Evolutionary conservation across 1,140 invertebrate species (phyloP), one percentile per base, ranked within the genome.

Genomic region (Coenobita brevimanus): DNA sequence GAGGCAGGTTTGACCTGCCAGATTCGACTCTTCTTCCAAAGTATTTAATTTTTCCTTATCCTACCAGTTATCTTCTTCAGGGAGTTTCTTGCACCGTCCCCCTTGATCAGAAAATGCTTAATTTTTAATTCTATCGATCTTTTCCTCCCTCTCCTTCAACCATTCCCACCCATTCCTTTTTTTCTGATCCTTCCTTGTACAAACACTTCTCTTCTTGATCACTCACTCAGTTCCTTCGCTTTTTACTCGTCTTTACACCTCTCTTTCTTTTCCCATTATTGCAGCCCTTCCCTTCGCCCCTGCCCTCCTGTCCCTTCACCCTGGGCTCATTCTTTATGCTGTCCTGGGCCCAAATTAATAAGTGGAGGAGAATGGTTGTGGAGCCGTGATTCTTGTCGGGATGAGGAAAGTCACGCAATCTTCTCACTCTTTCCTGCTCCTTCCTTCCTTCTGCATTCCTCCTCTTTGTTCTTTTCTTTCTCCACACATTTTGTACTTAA

Each of bases 341-440:
- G 60, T 50, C 76, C 76, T 27, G 75, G 1, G 21, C n/a, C 79
- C 79, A 83, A 73, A 83, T 73, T 83, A 73, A 83, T 73, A 69
- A 83, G 69, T 33, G 81, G 15, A 71, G 24, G 46, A 83, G n/a
- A 83, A 83, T 73, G 46, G 81, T 27, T 67, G 60, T 46, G 79
- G 57, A 82, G 57, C 33, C n/a, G 79, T 82, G 79, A 67, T 38
- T 82, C 24, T 15, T 10, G 64, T n/a, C n/a, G 21, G 46, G 64
- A 82, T 62, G 79, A 71, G 21, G 3, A 3, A 24, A 4, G 62
- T 82, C 79, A 82, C 79, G 79, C 79, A 21, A 67, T 24, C 62
- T 30, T 4, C 27, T 27, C 15, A 17, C n/a, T n/a, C n/a, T n/a
- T n/a, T n/a, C n/a, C n/a, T n/a, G n/a, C n/a, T 8, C 46, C 46